Conservation (phyloP, 2,888 invertebrate genomes). For the Miltochrista miniata region DNA sequence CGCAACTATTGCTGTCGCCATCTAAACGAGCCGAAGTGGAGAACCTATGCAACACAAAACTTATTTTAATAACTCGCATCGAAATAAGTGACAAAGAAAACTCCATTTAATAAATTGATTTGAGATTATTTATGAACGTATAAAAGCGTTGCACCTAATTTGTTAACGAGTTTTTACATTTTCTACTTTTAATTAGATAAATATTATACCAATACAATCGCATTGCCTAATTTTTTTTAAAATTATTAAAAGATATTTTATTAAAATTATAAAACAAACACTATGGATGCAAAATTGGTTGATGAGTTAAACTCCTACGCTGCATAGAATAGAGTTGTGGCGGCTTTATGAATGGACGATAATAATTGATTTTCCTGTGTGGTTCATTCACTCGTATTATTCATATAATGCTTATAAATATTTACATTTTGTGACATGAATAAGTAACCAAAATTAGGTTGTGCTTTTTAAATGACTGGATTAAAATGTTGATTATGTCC, state of each 20-base stretch:
- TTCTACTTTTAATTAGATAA: neutral
- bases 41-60: constrained; percentile 64
- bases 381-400: constrained; percentile 62
- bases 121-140: no score
- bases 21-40: constrained; percentile 60
- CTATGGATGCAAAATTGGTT: constrained; percentile 45
- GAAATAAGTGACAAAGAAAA: constrained; percentile 10
- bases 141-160: no score
- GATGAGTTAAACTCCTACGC: constrained; percentile 67
- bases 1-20: constrained; percentile 65
- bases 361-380: constrained; percentile 63
- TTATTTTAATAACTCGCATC: constrained; percentile 61
- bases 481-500: neutral
- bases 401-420: constrained; percentile 44
- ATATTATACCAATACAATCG: neutral
- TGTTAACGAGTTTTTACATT: no score
- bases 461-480: neutral
- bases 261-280: constrained; percentile 10
- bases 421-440: constrained; percentile 31
- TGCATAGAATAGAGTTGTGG: constrained; percentile 57
- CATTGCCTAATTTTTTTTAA: no score
- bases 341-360: constrained; percentile 67
- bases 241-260: no score
- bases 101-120: no score
- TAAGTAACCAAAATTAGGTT: constrained; percentile 11